A percentile compares a stretch with the other conserved stretches of the same genome.
Conservation (phyloP, 2,797 vertebrate genomes). For the Merluccius polli region DNA sequence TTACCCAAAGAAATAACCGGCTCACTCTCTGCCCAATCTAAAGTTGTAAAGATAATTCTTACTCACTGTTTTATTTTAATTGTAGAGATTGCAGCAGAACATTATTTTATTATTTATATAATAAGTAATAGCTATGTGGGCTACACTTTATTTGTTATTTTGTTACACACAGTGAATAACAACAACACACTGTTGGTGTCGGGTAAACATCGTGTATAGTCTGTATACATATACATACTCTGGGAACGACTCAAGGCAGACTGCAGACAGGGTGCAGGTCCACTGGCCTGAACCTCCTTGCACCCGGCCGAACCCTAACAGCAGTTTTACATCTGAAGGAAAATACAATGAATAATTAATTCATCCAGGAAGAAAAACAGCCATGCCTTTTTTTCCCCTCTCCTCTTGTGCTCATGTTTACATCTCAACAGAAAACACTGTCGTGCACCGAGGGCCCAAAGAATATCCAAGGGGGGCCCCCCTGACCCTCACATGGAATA, state of each 20-base stretch:
- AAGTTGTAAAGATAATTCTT: no score
- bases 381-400: conserved; percentile 32
- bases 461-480: conserved; percentile 32
- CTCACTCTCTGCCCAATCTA: no score
- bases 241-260: not conserved
- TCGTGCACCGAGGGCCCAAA: conserved; percentile 20
- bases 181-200: not conserved
- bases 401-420: conserved; percentile 36
- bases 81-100: not conserved
- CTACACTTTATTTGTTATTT: not conserved
- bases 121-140: not conserved
- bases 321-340: conserved; percentile 38
- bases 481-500: conserved; percentile 42
- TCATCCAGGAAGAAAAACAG: conserved; percentile 36
- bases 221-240: not conserved
- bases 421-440: conserved; percentile 37
- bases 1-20: no score
- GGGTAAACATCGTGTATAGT: not conserved
- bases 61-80: not conserved
- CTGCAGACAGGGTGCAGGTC: not conserved
- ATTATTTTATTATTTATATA: no score
- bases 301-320: conserved; percentile 10
- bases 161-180: not conserved
- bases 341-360: conserved; percentile 60
- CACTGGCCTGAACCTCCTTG: not conserved